A percentile compares a stretch with the other conserved stretches of the same genome.
These are phyloP conservation scores for Globodera ellingtonae DNA, from an alignment of 1,140 invertebrate genomes.

Conservation along the genomic window DNA sequence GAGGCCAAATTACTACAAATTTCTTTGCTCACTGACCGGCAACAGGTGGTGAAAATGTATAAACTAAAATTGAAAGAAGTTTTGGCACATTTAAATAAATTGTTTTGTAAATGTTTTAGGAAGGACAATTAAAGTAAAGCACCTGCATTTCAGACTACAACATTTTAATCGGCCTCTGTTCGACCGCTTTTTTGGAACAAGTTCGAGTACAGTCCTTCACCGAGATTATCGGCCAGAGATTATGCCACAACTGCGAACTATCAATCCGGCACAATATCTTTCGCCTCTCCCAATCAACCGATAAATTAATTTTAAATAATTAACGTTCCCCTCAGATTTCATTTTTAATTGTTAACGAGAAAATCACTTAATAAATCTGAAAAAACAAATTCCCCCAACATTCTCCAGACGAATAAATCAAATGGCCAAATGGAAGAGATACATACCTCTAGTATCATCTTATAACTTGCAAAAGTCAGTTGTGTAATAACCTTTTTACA, in stretches of 20 bases:
- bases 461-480: no score
- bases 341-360: no score
- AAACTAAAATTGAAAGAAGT: neutral
- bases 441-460: no score
- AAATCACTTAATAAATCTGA: no score
- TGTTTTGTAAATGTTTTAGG: no score
- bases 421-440: no score
- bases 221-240: conserved; percentile 12
- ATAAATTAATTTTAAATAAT: neutral
- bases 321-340: no score
- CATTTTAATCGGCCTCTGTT: conserved; percentile 18
- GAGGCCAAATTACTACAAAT: conserved; percentile 55
- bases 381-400: no score
- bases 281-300: neutral
- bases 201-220: neutral
- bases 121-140: neutral
- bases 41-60: conserved; percentile 41
- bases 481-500: no score
- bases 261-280: conserved; percentile 18
- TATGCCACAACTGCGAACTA: conserved; percentile 8
- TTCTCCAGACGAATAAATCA: no score
- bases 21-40: conserved; percentile 54
- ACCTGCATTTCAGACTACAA: conserved; percentile 16
- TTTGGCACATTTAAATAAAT: neutral
- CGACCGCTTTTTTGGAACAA: conserved; percentile 12